Percentiles rank a stretch among this genome's conserved stretches.
Conservation (phyloP, 2,113 vertebrate species). For the Helogale parvula region DNA sequence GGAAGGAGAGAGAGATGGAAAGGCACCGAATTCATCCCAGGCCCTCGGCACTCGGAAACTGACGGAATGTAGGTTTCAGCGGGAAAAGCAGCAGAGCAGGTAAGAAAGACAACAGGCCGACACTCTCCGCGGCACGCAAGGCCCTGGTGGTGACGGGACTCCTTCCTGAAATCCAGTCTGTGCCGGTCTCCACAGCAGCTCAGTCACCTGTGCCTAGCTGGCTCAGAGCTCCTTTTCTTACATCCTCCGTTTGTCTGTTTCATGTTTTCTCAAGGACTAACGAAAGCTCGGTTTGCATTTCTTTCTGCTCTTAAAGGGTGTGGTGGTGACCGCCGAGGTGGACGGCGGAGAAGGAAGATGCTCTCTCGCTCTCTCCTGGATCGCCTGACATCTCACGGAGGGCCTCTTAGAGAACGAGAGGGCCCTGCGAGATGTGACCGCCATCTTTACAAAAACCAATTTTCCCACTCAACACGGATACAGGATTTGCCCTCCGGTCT, state of each 20-base stretch:
- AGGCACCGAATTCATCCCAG: conserved; percentile 89
- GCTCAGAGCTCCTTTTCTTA: conserved; percentile 61
- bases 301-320: conserved; percentile 68
- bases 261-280: not conserved
- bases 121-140: conserved; percentile 82
- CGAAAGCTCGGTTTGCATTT: not conserved
- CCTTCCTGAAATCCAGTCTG: conserved; percentile 62
- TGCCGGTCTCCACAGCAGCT: conserved; percentile 70
- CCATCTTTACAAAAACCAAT: conserved; percentile 77
- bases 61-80: conserved; percentile 85
- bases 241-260: not conserved
- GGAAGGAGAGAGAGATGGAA: conserved; percentile 75
- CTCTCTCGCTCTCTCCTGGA: not conserved
- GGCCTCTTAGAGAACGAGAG: conserved; percentile 68
- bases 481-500: conserved; percentile 77
- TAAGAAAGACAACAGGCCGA: conserved; percentile 80
- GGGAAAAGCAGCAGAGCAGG: conserved; percentile 87
- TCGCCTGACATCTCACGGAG: conserved; percentile 59
- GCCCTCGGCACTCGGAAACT: conserved; percentile 86
- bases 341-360: conserved; percentile 32
- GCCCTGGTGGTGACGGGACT: conserved; percentile 81
- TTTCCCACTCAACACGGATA: conserved; percentile 79
- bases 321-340: not conserved
- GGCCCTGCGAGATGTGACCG: conserved; percentile 79
- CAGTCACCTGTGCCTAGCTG: conserved; percentile 57